These are phyloP conservation scores for Perdita meconis DNA, from an alignment of 2,888 invertebrate genomes.

Conservation along the genomic window DNA sequence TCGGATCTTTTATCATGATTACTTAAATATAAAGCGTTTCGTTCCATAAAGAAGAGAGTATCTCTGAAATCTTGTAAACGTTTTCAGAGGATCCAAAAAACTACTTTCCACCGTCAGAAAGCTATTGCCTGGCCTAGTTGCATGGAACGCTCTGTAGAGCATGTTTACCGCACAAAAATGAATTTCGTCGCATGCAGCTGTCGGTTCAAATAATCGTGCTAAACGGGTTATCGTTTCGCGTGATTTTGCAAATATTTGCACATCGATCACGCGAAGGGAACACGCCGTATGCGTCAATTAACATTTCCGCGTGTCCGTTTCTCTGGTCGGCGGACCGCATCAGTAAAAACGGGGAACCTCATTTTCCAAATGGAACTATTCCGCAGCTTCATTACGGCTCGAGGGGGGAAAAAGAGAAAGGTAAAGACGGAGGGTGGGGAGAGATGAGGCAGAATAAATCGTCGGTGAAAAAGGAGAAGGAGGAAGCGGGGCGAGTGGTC, in stretches of 20 bases:
- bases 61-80: too few species aligned
- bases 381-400: conserved; percentile 34
- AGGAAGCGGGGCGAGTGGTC: background rate
- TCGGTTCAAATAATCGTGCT: conserved; percentile 55
- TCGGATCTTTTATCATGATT: too few species aligned
- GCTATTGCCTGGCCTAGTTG: too few species aligned
- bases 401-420: background rate
- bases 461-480: background rate
- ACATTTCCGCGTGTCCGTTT: conserved; percentile 55
- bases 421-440: background rate
- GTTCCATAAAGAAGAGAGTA: too few species aligned
- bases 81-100: too few species aligned
- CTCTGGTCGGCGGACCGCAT: conserved; percentile 23
- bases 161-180: conserved; percentile 46
- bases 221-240: conserved; percentile 68
- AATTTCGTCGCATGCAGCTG: background rate
- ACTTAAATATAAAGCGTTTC: too few species aligned
- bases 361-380: conserved; percentile 79
- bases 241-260: conserved; percentile 70
- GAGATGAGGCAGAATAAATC: conserved; percentile 15
- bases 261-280: conserved; percentile 59
- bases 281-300: conserved; percentile 59
- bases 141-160: too few species aligned
- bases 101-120: too few species aligned
- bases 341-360: conserved; percentile 65